phyloP scores from a whole-genome alignment of 2,888 invertebrate genomes.

The Punctoribates punctum region DNA sequence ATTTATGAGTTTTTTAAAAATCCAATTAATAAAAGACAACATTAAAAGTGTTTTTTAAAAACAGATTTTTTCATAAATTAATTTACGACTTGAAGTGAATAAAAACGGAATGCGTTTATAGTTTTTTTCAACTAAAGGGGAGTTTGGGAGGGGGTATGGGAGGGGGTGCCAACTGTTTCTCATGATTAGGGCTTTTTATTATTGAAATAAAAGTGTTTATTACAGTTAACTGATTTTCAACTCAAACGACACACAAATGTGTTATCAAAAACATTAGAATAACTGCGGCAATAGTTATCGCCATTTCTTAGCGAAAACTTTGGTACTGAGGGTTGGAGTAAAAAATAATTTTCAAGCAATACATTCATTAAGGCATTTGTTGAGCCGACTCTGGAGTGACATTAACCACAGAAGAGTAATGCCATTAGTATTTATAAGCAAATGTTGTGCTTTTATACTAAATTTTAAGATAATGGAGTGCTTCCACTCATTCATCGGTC shows the following conservation, averaged over 20 bases:
- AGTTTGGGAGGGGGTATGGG: too few species aligned
- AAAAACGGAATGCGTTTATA: too few species aligned
- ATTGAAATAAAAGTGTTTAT: not conserved
- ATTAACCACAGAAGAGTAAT: constrained; percentile 1
- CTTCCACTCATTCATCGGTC: too few species aligned
- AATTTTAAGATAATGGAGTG: too few species aligned
- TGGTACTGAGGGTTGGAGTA: not conserved
- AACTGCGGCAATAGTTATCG: not conserved
- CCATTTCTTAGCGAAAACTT: not conserved
- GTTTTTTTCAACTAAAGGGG: too few species aligned
- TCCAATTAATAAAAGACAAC: not conserved
- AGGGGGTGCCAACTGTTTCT: too few species aligned
- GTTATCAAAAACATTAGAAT: not conserved
- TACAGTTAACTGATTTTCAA: not conserved
- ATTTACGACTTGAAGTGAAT: too few species aligned
- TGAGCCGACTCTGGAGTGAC: not conserved
- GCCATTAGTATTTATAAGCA: constrained; percentile 1
- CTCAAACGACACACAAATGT: not conserved
- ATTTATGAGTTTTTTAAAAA: not conserved
- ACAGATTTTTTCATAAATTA: too few species aligned
- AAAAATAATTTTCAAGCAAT: constrained; percentile 6
- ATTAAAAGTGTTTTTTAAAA: not conserved
- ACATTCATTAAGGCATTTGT: not conserved
- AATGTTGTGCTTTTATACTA: not conserved
- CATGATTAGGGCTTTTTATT: not conserved